phyloP scores from a whole-genome alignment of 2,797 vertebrate genomes.

The Pogoniulus pusillus region DNA sequence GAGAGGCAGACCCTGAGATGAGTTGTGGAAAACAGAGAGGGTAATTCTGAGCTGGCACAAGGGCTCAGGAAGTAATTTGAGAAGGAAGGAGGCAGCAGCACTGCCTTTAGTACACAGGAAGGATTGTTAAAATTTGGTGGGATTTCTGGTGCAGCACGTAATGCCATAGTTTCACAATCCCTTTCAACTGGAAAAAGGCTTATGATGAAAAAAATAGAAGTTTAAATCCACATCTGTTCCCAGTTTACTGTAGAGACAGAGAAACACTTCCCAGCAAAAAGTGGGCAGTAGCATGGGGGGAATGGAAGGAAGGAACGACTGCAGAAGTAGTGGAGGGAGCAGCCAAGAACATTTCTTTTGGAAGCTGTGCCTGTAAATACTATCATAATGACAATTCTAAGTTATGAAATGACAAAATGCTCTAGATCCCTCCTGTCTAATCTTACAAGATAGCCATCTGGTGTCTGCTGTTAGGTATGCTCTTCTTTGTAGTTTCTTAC shows the following conservation, averaged over 20 bases:
- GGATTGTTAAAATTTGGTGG: background rate
- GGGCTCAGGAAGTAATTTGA: background rate
- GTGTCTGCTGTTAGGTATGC: background rate
- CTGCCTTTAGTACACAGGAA: background rate
- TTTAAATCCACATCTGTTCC: conserved; percentile 1
- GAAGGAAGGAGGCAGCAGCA: background rate
- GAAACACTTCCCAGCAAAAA: background rate
- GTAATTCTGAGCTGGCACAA: background rate
- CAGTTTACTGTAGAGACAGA: background rate
- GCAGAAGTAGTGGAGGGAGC: background rate
- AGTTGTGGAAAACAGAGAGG: background rate
- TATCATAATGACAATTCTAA: background rate
- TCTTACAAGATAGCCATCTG: background rate
- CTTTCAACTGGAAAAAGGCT: background rate
- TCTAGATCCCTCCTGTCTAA: background rate
- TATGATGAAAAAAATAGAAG: background rate
- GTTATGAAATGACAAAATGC: background rate
- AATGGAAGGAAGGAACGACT: background rate
- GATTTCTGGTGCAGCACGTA: conserved; percentile 18
- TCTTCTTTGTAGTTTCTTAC: background rate
- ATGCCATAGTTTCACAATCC: background rate
- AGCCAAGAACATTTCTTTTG: background rate
- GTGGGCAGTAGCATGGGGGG: background rate
- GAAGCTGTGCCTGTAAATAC: background rate
- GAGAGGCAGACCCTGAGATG: background rate